A percentile compares a stretch with the other conserved stretches of the same genome.
phyloP scores from a whole-genome alignment of 2,797 vertebrate genomes.

The Brachymystax lenok region DNA sequence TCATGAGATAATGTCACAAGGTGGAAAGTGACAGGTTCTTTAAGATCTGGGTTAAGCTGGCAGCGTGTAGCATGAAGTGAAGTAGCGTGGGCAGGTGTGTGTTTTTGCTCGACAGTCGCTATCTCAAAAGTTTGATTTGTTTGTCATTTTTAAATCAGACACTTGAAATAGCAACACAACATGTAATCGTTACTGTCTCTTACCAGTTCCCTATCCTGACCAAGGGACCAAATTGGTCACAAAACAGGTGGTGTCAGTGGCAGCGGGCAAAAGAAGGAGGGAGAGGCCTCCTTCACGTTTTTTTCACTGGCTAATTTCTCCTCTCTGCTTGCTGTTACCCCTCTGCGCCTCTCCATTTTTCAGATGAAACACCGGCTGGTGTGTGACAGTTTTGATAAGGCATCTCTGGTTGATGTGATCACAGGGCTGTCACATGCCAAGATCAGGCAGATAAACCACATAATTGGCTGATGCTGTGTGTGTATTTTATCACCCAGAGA shows the following conservation, averaged over 20 bases:
- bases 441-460: not conserved
- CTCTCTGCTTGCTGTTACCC: not conserved
- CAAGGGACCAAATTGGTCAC: not conserved
- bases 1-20: too few species aligned
- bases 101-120: too few species aligned
- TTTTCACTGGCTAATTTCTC: constrained; percentile 4
- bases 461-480: not conserved
- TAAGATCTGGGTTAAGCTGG: too few species aligned
- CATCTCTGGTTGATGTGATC: not conserved
- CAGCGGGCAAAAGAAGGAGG: not conserved
- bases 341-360: not conserved
- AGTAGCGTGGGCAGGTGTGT: too few species aligned
- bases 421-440: not conserved
- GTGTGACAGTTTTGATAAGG: not conserved
- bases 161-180: not conserved
- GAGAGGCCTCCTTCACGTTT: not conserved
- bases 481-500: not conserved
- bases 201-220: not conserved
- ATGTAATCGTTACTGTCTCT: not conserved
- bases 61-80: too few species aligned
- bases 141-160: not conserved
- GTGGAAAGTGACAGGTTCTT: too few species aligned
- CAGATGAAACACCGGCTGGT: not conserved
- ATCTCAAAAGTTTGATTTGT: not conserved
- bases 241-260: not conserved